These are phyloP conservation scores for Cryptomyrus ogoouensis DNA, from an alignment of 2,113 vertebrate genomes.

Conservation along the genomic window DNA sequence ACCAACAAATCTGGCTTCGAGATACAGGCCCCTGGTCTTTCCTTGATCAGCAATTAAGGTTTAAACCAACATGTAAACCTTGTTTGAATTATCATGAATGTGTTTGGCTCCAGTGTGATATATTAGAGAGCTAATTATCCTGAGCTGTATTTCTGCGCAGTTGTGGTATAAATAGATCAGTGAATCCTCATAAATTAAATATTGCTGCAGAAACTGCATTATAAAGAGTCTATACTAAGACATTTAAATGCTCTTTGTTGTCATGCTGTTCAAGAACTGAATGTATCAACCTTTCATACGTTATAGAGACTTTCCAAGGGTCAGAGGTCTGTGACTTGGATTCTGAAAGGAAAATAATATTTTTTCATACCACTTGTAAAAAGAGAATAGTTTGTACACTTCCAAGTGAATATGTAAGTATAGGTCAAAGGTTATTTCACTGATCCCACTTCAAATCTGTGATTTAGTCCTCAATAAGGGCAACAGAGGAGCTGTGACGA, in stretches of 20 bases:
- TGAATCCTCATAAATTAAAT: not conserved
- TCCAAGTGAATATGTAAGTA: slow-evolving; percentile 20
- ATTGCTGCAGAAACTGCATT: slow-evolving; percentile 16
- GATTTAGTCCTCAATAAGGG: not conserved
- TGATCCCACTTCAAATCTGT: slow-evolving; percentile 5
- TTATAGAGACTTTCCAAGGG: not conserved
- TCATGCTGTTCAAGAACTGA: slow-evolving; percentile 26
- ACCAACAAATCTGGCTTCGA: not conserved
- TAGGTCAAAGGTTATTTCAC: slow-evolving; percentile 20
- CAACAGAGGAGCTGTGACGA: not conserved
- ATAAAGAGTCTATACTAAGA: slow-evolving; percentile 14
- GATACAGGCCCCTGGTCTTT: not conserved
- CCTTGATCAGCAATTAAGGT: slow-evolving; percentile 16
- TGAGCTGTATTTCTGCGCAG: slow-evolving; percentile 15
- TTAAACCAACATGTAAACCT: not conserved
- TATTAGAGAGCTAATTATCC: slow-evolving; percentile 10
- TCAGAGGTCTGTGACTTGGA: slow-evolving; percentile 19
- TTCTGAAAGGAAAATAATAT: slow-evolving; percentile 23
- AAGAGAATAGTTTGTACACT: slow-evolving; percentile 23
- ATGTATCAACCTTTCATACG: slow-evolving; percentile 24
- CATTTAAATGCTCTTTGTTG: slow-evolving; percentile 5
- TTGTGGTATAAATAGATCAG: slow-evolving; percentile 19
- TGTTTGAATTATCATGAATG: slow-evolving; percentile 15
- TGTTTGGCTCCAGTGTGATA: slow-evolving; percentile 9
- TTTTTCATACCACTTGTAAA: slow-evolving; percentile 31